phyloP scores from a whole-genome alignment of 35 echinoderm and acorn worm genomes.

The Ophiothrix spiculata region DNA sequence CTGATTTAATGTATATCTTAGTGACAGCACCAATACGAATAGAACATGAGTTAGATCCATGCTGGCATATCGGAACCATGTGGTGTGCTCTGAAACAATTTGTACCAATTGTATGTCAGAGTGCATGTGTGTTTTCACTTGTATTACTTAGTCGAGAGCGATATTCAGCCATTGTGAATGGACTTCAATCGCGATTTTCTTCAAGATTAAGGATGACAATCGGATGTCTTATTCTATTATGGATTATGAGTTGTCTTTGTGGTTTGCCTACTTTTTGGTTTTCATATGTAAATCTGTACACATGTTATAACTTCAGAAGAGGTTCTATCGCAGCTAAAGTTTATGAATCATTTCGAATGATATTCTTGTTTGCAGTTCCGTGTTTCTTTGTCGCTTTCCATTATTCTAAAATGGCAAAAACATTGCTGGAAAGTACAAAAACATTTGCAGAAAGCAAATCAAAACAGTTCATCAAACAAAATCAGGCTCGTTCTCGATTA shows the following conservation, averaged over 20 bases:
- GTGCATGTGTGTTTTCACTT: slow-evolving; percentile 75
- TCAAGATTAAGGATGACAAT: not conserved
- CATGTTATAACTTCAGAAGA: not conserved
- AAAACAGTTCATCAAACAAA: slow-evolving; percentile 24
- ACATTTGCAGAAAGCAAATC: not conserved
- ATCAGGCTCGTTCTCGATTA: slow-evolving; percentile 54
- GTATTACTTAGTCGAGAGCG: slow-evolving; percentile 74
- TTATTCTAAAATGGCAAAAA: slow-evolving; percentile 1
- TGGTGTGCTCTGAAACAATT: slow-evolving; percentile 64
- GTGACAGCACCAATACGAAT: slow-evolving; percentile 66
- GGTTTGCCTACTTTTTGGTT: not conserved
- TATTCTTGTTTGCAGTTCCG: not conserved
- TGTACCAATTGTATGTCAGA: slow-evolving; percentile 41
- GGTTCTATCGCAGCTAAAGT: not conserved
- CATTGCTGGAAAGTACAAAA: not conserved
- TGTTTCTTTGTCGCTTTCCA: not conserved
- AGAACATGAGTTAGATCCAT: slow-evolving; percentile 48
- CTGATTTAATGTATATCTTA: slow-evolving; percentile 67
- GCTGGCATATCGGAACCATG: slow-evolving; percentile 40
- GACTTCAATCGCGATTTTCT: not conserved
- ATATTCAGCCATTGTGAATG: slow-evolving; percentile 34
- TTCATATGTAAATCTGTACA: not conserved
- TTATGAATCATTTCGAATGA: not conserved
- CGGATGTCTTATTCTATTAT: not conserved
- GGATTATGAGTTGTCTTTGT: not conserved